Evolutionary conservation across 2,113 vertebrate species (phyloP).

Genomic region (Siniperca knerii): DNA sequence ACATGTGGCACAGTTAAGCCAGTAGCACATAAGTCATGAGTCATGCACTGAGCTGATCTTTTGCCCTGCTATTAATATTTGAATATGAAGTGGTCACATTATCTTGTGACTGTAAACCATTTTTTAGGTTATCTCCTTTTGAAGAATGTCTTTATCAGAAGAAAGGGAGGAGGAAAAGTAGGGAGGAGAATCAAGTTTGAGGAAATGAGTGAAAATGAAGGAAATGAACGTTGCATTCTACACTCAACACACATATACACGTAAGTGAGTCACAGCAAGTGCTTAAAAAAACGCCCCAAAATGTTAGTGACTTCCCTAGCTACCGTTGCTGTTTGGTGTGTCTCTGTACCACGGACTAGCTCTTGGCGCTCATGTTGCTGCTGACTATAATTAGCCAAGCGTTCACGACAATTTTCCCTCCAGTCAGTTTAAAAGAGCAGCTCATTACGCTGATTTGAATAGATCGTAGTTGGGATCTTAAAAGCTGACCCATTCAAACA

Average conservation of each 20-base stretch:
- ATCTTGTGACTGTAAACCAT: not conserved
- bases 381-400: slow-evolving; percentile 75
- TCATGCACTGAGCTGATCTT: slow-evolving; percentile 29
- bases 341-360: slow-evolving; percentile 23
- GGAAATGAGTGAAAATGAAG: not conserved
- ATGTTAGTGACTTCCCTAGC: slow-evolving; percentile 60
- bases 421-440: slow-evolving; percentile 47
- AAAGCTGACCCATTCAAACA: slow-evolving; percentile 29
- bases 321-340: slow-evolving; percentile 75
- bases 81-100: not conserved
- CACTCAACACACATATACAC: not conserved
- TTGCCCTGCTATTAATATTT: not conserved
- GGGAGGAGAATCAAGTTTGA: not conserved
- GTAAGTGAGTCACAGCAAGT: not conserved
- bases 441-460: slow-evolving; percentile 50
- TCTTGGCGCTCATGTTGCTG: slow-evolving; percentile 65
- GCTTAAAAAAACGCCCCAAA: not conserved
- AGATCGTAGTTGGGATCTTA: slow-evolving; percentile 14
- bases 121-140: not conserved
- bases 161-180: not conserved
- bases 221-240: slow-evolving; percentile 13
- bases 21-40: slow-evolving; percentile 30
- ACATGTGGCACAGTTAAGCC: not conserved
- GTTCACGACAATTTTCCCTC: slow-evolving; percentile 55
- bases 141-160: rapidly evolving